Conservation (phyloP, 1,140 invertebrate genomes). For the Hestina assimilis region DNA sequence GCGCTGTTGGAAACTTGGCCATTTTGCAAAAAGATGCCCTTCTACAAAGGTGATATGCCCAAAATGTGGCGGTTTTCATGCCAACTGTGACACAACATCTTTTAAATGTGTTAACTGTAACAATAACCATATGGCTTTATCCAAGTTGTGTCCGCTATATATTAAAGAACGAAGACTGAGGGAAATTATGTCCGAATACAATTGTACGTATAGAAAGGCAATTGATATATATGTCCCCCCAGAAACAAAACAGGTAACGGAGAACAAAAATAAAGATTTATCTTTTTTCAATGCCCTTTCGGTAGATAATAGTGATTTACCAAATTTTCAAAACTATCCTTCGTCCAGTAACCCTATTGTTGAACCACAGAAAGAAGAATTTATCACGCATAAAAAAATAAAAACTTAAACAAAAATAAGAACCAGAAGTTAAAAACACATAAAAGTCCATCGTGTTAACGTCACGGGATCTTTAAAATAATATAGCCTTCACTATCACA, state of each 20-base stretch:
- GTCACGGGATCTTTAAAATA: no score
- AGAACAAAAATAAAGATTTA: no score
- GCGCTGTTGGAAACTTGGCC: neutral
- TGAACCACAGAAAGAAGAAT: no score
- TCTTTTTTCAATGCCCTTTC: no score
- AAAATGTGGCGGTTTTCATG: neutral
- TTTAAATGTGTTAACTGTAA: neutral
- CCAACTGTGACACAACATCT: neutral
- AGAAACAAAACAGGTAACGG: neutral
- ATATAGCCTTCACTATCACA: no score
- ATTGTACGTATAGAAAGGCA: neutral
- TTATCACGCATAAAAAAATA: no score
- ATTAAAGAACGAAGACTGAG: neutral
- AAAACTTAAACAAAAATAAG: no score
- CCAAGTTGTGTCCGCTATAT: neutral
- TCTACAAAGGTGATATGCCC: neutral
- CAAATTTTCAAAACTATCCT: no score
- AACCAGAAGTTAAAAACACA: no score
- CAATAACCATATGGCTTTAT: neutral
- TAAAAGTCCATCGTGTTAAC: no score
- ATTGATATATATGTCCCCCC: neutral
- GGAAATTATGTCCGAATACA: neutral
- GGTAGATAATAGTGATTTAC: no score
- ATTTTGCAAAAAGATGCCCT: neutral
- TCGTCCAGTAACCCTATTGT: no score